Evolutionary conservation across 2,888 invertebrate genomes (phyloP), one percentile per base, ranked within the genome.

Genomic region (Abrostola triplasia): DNA sequence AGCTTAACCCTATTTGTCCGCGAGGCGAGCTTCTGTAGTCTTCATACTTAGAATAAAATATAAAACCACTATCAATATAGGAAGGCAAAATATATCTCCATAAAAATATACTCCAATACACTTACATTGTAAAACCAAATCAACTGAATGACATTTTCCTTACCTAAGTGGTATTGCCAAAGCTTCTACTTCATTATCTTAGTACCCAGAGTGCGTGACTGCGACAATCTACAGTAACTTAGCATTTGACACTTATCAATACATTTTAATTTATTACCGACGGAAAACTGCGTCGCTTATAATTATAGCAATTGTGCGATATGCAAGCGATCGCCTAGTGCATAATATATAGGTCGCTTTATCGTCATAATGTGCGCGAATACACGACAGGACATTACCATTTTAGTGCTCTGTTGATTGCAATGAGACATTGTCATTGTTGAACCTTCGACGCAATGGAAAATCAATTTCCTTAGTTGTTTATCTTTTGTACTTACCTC

Each of bases 281-380:
- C 76, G 81, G 81, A 77, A 85, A 84, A 81, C 76, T 73, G 65
- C 51, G 58, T 54, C 64, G 70, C 73, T 70, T 71, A 75, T 80
- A 81, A 81, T 83, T 78, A 80, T 79, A 80, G 72, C 70, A 79
- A 71, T 59, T 47, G 70, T 70, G 71, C 70, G 80, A 81, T 79
- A 72, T 63, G 70, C 61, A 56, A 71, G 71, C 82, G 82, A 85
- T 85, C 82, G 73, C 67, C 56, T 58, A 48, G 62, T 71, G 59
- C 59, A 67, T 69, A 66, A 79, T 82, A 92, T 86, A 89, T 90
- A 81, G 91, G 91, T 86, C 90, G 85, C 89, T 85, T 90, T 91
- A 92, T 92, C 89, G 78, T 82, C 73, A 65, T 80, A 70, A 71
- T 79, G 67, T 72, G 64, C 60, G 70, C 79, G 70, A 81, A 83